Conservation (phyloP, 1,140 invertebrate species). For the Drosophila bocqueti region DNA sequence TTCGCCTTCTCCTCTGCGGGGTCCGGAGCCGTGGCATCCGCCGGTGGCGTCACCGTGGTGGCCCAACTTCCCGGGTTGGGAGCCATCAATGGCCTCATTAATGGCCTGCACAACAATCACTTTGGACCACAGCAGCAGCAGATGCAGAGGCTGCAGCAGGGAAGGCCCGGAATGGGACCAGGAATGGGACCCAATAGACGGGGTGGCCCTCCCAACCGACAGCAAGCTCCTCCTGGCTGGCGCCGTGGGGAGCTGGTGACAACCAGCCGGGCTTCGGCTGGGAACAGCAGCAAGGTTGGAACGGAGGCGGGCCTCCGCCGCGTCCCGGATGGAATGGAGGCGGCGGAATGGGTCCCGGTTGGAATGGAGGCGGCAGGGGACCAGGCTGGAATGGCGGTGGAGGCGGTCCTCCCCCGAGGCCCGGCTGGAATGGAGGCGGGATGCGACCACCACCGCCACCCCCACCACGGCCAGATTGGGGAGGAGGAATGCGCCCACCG, state of each 20-base stretch:
- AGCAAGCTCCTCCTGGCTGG: constrained; percentile 48
- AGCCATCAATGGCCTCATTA: constrained; percentile 20
- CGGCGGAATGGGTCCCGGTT: constrained; percentile 5
- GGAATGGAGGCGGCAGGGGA: constrained; percentile 18
- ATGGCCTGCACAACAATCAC: constrained; percentile 26
- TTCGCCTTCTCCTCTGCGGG: constrained; percentile 38
- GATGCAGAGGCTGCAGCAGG: constrained; percentile 20
- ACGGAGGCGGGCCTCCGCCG: constrained; percentile 8
- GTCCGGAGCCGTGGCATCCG: constrained; percentile 46
- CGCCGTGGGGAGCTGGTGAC: constrained; percentile 40
- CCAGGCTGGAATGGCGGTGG: constrained; percentile 15
- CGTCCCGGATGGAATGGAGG: constrained; percentile 13
- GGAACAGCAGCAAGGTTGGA: constrained; percentile 26
- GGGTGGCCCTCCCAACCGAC: constrained; percentile 12
- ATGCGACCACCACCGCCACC: constrained; percentile 20
- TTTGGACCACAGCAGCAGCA: constrained; percentile 15
- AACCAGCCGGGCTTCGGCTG: constrained; percentile 26
- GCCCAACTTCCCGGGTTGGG: constrained; percentile 50
- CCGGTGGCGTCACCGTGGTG: constrained; percentile 52
- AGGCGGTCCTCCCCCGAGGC: constrained; percentile 8
- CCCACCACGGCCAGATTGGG: constrained; percentile 21
- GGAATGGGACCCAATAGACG: constrained; percentile 9
- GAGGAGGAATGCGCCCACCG: constrained; percentile 14
- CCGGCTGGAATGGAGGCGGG: constrained; percentile 20
- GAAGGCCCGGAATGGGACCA: constrained; percentile 13